Evolutionary conservation across 2,888 invertebrate species (phyloP).

Genomic region (Dicranocentrus wangi): DNA sequence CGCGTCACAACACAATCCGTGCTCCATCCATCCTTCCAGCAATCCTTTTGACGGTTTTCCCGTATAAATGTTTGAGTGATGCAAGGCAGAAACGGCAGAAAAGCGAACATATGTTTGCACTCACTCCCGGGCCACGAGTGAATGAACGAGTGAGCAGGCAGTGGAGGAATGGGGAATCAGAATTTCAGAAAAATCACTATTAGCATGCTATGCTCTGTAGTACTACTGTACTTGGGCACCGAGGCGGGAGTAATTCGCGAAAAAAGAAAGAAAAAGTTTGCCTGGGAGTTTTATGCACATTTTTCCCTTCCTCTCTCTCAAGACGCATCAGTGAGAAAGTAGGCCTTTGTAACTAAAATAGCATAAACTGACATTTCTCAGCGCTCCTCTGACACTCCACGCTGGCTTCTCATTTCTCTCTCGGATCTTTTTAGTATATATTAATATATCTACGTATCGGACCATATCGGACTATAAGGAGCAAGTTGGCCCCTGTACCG

Average conservation of each 20-base stretch:
- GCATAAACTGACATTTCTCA: conserved; percentile 45
- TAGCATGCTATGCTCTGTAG: no score
- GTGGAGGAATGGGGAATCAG: not conserved
- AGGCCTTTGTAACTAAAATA: conserved; percentile 49
- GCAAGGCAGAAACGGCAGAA: conserved; percentile 23
- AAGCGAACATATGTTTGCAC: conserved; percentile 40
- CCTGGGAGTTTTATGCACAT: conserved; percentile 12
- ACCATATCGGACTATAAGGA: not conserved
- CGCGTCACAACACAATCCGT: no score
- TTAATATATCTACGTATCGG: no score
- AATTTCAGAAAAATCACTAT: no score
- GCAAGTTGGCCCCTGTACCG: conserved; percentile 40
- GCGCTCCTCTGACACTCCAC: conserved; percentile 10
- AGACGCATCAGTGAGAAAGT: conserved; percentile 29
- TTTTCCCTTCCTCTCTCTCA: not conserved
- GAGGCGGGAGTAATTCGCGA: conserved; percentile 46
- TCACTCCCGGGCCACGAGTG: conserved; percentile 22
- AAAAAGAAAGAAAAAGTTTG: conserved; percentile 21
- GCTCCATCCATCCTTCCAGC: no score
- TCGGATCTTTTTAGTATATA: not conserved
- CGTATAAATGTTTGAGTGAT: conserved; percentile 49
- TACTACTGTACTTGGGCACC: no score
- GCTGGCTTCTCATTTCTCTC: not conserved
- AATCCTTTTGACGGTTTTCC: conserved; percentile 34
- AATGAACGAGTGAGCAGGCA: conserved; percentile 33